Evolutionary conservation across 2,113 vertebrate species (phyloP).

Genomic region (Pelmatolapia mariae): DNA sequence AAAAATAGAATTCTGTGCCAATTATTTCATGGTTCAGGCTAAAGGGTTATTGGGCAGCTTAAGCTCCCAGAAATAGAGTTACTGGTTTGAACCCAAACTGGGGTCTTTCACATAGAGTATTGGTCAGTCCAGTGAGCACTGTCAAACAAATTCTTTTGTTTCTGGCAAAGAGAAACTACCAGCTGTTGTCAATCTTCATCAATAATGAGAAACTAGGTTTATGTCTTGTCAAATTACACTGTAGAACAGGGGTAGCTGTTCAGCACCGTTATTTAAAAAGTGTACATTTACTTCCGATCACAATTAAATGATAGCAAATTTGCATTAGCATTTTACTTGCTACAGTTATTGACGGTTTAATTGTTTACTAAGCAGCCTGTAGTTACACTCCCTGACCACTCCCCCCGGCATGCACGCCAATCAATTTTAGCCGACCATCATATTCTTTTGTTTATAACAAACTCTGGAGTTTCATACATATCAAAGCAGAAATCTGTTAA

Average conservation of each 20-base stretch:
- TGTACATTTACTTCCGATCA: background rate
- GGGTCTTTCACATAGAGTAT: background rate
- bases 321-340: background rate
- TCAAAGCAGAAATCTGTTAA: background rate
- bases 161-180: background rate
- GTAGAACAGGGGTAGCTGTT: background rate
- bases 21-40: background rate
- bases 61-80: background rate
- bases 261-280: background rate
- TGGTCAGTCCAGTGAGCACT: background rate
- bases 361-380: background rate
- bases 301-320: background rate
- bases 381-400: background rate
- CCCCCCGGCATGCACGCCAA: background rate
- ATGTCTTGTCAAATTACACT: background rate
- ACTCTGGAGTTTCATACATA: background rate
- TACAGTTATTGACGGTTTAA: background rate
- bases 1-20: background rate
- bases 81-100: background rate
- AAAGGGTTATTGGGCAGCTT: background rate
- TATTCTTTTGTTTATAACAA: background rate
- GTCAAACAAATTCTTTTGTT: background rate
- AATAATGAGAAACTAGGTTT: background rate
- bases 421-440: background rate
- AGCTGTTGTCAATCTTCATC: background rate